Evolutionary conservation across 2,113 vertebrate genomes (phyloP), one percentile per base, ranked within the genome.

Genomic region (Saccopteryx bilineata): DNA sequence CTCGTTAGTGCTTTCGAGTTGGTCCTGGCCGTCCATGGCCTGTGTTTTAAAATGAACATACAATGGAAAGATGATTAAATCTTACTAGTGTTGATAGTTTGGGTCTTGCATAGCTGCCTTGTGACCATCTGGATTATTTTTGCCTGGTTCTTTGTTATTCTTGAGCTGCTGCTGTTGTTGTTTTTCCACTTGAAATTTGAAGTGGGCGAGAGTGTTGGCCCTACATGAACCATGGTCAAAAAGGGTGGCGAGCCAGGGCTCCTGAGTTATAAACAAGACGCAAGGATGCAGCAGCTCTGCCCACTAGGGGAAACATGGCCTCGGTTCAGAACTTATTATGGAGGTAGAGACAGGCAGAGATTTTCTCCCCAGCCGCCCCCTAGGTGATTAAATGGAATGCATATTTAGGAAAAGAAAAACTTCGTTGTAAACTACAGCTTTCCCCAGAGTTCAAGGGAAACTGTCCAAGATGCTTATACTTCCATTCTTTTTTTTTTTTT

Each of bases 81-180:
- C 46, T 78, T 65, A 31, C 52, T 61, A 75, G 24, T 48, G 54
- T 81, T 10, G 46, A 54, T 46, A 54, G 14, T 79, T 91, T 91
- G 88, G 52, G 80, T 85, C 56, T 91, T 89, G 54, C 19, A 1
- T 65, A 75, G 66, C 58, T 7, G 13, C 50, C 82, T 93, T 60
- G 31, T 90, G 71, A 18, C 46, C n/a, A 21, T 78, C 56, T 75
- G 33, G 18, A 23, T 95, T 75, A n/a, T 80, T 92, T 95, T 86
- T 78, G n/a, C 39, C 50, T 21, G 7, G 2, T 79, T 63, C 61
- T 79, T 60, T 88, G 72, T 82, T 63, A 24, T 28, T 31, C 19
- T 19, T 81, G 69, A 72, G 24, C 39, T 39, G 39, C 39, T 39
- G 39, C 39, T 17, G 9, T 10, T 23, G 2, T 46, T 63, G 75